Conservation (phyloP, 30 jellyfish, hydroid and myxozoan species). For the Aurelia aurita complex sp. Pacific region DNA sequence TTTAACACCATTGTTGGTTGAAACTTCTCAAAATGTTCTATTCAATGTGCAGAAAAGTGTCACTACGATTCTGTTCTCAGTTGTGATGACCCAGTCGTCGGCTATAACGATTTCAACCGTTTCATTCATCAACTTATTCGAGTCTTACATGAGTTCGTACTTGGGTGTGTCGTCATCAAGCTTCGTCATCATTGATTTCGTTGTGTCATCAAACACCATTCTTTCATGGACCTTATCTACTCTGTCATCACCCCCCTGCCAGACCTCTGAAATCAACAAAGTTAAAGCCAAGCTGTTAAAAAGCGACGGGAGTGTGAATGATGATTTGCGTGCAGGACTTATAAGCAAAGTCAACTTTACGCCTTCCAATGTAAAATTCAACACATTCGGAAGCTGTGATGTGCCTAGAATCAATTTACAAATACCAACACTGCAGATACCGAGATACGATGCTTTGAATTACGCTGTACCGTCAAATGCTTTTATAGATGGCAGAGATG, state of each 20-base stretch:
- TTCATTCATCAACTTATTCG: constrained; percentile 21
- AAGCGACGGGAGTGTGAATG: constrained; percentile 44
- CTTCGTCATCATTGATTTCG: constrained; percentile 10
- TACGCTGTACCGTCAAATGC: constrained; percentile 66
- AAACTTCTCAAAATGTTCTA: constrained; percentile 42
- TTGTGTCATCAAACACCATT: not conserved
- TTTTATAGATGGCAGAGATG: constrained; percentile 69
- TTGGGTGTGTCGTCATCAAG: constrained; percentile 25
- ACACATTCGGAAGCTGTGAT: constrained; percentile 45
- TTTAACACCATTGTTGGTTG: constrained; percentile 43
- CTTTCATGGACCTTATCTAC: constrained; percentile 29
- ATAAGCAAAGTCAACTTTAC: not conserved
- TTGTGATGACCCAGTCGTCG: constrained; percentile 31
- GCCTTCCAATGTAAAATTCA: constrained; percentile 13
- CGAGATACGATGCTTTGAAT: constrained; percentile 66
- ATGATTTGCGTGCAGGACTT: constrained; percentile 15
- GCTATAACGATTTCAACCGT: constrained; percentile 12
- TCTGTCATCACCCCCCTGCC: constrained; percentile 33
- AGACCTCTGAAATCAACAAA: constrained; percentile 9
- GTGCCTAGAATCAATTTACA: constrained; percentile 54
- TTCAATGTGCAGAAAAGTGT: constrained; percentile 13
- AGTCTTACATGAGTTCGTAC: constrained; percentile 41
- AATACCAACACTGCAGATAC: constrained; percentile 58
- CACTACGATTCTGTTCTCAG: not conserved
- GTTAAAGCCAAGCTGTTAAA: constrained; percentile 13